A percentile compares a stretch with the other conserved stretches of the same genome.
Evolutionary conservation across 2,113 vertebrate species (phyloP).

Genomic region (Limanda limanda): DNA sequence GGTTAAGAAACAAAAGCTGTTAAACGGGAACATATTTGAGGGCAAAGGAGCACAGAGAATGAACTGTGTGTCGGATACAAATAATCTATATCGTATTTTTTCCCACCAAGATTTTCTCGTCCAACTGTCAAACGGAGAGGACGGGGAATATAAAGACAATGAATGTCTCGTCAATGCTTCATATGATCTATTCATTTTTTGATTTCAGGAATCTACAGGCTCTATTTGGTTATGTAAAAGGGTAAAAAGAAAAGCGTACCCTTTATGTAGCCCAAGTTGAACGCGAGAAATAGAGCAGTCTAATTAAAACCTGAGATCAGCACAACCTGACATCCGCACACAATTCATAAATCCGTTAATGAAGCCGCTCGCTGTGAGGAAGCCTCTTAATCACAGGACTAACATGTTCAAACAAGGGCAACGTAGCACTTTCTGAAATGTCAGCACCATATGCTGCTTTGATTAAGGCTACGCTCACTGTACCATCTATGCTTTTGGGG

Average conservation of each 20-base stretch:
- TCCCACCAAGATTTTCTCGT: neutral
- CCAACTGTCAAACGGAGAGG: neutral
- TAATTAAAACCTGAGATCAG: constrained; percentile 55
- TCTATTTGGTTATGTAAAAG: constrained; percentile 30
- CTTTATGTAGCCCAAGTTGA: constrained; percentile 1
- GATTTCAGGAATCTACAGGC: constrained; percentile 5
- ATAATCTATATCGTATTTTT: constrained; percentile 19
- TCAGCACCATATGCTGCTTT: constrained; percentile 57
- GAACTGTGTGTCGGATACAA: neutral
- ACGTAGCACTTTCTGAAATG: constrained; percentile 59
- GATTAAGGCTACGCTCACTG: constrained; percentile 48
- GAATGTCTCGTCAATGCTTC: constrained; percentile 7
- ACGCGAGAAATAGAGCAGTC: constrained; percentile 6
- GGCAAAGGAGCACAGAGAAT: constrained; percentile 7
- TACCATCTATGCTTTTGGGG: constrained; percentile 9
- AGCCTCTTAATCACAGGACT: constrained; percentile 18
- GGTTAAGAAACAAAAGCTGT: constrained; percentile 24
- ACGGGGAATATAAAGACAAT: constrained; percentile 5
- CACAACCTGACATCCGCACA: constrained; percentile 55
- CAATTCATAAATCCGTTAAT: neutral
- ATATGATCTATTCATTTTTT: constrained; percentile 12
- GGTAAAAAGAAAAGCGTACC: constrained; percentile 4
- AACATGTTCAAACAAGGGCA: constrained; percentile 45
- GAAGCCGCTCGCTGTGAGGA: constrained; percentile 2
- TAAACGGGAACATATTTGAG: constrained; percentile 24